Evolutionary conservation across 2,888 invertebrate genomes (phyloP), one percentile per base, ranked within the genome.

Genomic region (Autographa pulchrina): DNA sequence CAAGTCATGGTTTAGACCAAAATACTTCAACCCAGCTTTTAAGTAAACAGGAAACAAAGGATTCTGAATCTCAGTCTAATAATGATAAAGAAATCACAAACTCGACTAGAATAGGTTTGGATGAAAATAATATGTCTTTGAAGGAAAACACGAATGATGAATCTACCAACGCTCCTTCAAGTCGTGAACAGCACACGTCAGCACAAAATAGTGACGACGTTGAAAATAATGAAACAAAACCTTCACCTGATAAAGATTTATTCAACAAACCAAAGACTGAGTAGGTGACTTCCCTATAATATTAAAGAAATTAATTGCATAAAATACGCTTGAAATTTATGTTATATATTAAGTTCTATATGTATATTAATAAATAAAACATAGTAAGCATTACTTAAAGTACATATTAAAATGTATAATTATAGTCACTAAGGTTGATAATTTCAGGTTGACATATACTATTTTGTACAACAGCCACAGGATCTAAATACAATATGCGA

Each of bases 401-500:
- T 38, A 20, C 6, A 7, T 2, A 58, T 18, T 59, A 63, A 20
- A 11, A 32, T 3, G 14, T 56, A 61, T 67, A 32, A 48, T 68
- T 25, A 70, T 59, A 43, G 11, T 78, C 60, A 64, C 14, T 11
- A 32, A 20, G 43, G 20, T 75, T 67, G 61, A 38, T 43, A 65
- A 58, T 63, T 63, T 81, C 81, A 48, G 83, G 83, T 70, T 85
- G 83, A 71, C 98, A 98, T 16, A 97, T 94, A 2, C 97, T 97
- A 65, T 96, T 96, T 73, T 93, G 91, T 32, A 97, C 95, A 7
- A 97, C 96, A 71, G 96, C 96, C 41, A 95, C 96, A 3, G 97
- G 96, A 85, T 96, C 96, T 18, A 97, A 97, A 75, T 96, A 97
- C 90, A 98, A 96, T 41, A 98, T 96, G 65, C 98, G 96, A 89